Percentiles rank a stretch among this genome's conserved stretches.
Conservation (phyloP, 2,113 vertebrate genomes). For the Prietella phreatophila region DNA sequence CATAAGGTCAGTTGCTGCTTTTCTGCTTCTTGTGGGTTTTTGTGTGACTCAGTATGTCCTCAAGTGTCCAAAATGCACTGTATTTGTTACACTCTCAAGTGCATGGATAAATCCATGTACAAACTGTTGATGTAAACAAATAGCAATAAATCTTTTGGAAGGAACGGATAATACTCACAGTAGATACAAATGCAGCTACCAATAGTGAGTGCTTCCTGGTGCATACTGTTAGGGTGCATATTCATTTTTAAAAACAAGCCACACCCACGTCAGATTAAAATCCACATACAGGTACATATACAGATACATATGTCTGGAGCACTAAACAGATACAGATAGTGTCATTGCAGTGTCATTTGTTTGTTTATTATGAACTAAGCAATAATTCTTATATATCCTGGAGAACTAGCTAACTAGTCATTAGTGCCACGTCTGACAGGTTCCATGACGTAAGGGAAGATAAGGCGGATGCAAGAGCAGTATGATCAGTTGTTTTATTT, state of each 20-base stretch:
- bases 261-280: not conserved
- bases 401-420: not conserved
- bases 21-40: not conserved
- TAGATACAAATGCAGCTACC: not conserved
- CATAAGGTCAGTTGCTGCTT: not conserved
- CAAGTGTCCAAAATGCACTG: not conserved
- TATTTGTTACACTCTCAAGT: not conserved
- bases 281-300: not conserved
- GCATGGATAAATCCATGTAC: not conserved
- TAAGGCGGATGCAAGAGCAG: no score
- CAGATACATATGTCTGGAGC: not conserved
- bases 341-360: not conserved
- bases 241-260: not conserved
- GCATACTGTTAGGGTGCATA: not conserved
- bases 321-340: not conserved
- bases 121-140: not conserved
- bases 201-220: not conserved
- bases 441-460: no score
- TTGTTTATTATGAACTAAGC: not conserved
- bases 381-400: not conserved
- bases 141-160: not conserved
- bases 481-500: no score
- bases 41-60: not conserved
- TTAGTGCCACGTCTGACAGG: no score
- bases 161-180: not conserved